These are phyloP conservation scores for Tinea semifulvella DNA, from an alignment of 2,888 invertebrate species.

Conservation along the genomic window DNA sequence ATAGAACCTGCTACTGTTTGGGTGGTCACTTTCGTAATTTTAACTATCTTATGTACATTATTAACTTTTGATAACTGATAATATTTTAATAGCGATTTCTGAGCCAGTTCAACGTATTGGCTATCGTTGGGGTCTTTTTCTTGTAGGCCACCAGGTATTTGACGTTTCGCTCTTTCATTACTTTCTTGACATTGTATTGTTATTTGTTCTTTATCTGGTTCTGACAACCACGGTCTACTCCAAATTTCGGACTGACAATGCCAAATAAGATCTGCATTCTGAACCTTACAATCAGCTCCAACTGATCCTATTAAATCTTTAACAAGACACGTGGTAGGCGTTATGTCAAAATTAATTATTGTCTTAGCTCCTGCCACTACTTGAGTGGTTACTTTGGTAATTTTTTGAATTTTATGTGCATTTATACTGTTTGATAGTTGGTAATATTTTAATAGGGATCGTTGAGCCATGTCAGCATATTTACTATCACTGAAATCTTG, in stretches of 20 bases:
- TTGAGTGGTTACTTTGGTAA: slow-evolving; percentile 44
- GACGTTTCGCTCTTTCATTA: not conserved
- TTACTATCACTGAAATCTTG: slow-evolving; percentile 23
- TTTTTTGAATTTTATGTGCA: slow-evolving; percentile 25
- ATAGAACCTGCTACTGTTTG: slow-evolving; percentile 61
- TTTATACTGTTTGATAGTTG: slow-evolving; percentile 25
- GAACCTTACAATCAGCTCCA: not conserved
- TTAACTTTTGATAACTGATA: slow-evolving; percentile 24
- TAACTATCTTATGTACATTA: slow-evolving; percentile 25
- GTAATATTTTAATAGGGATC: slow-evolving; percentile 22
- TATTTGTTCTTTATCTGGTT: not conserved
- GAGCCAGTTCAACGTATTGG: slow-evolving; percentile 26
- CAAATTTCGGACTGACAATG: slow-evolving; percentile 11
- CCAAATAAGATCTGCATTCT: not conserved
- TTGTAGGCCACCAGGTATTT: not conserved
- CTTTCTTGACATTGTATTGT: not conserved
- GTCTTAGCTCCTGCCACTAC: slow-evolving; percentile 56
- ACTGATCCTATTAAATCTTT: slow-evolving; percentile 6
- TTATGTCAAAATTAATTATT: slow-evolving; percentile 20
- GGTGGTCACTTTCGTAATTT: slow-evolving; percentile 35
- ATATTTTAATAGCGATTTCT: slow-evolving; percentile 24
- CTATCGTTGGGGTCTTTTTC: slow-evolving; percentile 23
- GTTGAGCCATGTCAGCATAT: slow-evolving; percentile 26
- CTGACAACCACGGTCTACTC: slow-evolving; percentile 7
- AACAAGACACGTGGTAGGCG: not conserved